Evolutionary conservation across 2,113 vertebrate genomes (phyloP).

Genomic region (Cephalopterus ornatus): DNA sequence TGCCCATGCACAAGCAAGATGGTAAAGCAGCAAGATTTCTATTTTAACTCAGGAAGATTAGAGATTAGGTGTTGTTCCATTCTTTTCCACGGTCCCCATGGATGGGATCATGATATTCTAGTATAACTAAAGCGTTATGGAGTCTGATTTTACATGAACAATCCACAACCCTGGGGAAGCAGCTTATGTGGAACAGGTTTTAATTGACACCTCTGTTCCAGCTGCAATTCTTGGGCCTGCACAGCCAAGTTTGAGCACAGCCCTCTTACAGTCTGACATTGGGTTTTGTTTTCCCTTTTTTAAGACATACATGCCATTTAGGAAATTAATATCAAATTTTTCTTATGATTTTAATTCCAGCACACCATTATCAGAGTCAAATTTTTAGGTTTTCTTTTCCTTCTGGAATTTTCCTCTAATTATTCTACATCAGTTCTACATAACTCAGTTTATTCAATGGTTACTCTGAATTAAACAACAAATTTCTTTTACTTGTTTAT

Average conservation of each 20-base stretch:
- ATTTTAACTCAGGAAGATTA: not conserved
- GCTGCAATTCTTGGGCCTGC: not conserved
- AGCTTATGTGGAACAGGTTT: not conserved
- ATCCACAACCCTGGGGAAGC: not conserved
- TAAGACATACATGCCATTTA: not conserved
- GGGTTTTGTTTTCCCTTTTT: not conserved
- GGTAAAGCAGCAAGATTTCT: not conserved
- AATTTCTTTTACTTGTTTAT: not conserved
- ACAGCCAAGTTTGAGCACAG: not conserved
- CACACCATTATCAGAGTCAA: not conserved
- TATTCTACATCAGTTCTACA: not conserved
- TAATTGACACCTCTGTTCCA: not conserved
- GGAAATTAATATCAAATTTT: not conserved
- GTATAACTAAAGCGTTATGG: fast-evolving
- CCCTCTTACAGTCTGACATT: not conserved
- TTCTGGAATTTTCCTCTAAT: not conserved
- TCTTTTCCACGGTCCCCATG: not conserved
- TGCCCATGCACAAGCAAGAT: not conserved
- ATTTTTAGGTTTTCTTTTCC: not conserved
- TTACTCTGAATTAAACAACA: not conserved
- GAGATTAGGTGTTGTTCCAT: not conserved
- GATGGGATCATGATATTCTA: not conserved
- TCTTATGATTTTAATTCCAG: not conserved
- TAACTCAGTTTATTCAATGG: not conserved
- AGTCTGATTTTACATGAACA: not conserved